These are phyloP conservation scores for Heptranchias perlo DNA, from an alignment of 2,113 vertebrate species.

Conservation along the genomic window DNA sequence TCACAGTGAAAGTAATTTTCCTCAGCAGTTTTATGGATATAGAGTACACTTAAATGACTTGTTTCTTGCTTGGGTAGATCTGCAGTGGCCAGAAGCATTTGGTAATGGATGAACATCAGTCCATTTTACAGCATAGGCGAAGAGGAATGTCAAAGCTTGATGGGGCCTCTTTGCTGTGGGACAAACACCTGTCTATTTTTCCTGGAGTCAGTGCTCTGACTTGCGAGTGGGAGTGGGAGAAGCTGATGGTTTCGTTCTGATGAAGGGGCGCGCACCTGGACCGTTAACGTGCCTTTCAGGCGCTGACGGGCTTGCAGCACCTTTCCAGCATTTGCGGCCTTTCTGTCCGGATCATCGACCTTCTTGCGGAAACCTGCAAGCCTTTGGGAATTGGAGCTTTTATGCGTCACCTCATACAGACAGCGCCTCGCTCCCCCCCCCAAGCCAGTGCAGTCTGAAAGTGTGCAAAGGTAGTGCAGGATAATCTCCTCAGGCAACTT, in stretches of 20 bases:
- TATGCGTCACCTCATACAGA: background rate
- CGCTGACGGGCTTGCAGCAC: background rate
- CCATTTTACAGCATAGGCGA: background rate
- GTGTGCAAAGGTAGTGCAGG: no score
- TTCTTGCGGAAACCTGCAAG: background rate
- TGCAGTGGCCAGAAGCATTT: background rate
- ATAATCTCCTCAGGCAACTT: no score
- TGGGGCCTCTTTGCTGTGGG: background rate
- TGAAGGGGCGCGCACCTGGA: background rate
- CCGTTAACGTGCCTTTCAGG: background rate
- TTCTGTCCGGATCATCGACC: no score
- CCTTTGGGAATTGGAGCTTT: background rate
- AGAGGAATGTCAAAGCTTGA: background rate
- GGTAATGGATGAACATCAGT: background rate
- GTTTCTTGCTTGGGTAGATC: background rate
- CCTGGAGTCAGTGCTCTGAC: background rate
- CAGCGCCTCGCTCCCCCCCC: no score
- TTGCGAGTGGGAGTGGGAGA: background rate
- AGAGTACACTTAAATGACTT: background rate
- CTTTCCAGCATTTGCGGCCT: background rate
- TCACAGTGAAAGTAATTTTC: background rate
- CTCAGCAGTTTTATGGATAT: background rate
- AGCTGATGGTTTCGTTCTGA: background rate
- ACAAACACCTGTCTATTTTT: background rate
- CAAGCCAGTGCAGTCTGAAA: no score